Conservation (phyloP, 1,140 invertebrate genomes). For the Cheumatopsyche charites region DNA sequence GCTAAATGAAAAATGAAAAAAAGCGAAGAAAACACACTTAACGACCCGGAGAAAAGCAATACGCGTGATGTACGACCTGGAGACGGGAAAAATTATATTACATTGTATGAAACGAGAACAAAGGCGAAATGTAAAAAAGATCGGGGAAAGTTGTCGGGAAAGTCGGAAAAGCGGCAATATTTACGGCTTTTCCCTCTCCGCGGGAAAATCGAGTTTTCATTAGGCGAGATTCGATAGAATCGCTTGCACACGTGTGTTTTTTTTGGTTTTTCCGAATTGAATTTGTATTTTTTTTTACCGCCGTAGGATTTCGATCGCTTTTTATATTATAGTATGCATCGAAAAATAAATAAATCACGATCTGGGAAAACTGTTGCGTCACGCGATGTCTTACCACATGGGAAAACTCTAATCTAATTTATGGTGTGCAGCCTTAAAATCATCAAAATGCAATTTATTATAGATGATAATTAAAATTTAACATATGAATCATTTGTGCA, state of each 20-base stretch:
- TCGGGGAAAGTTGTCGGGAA: conserved; percentile 15
- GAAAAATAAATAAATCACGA: background rate
- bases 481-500: no score
- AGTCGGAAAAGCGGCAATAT: background rate
- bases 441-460: no score
- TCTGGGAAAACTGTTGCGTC: conserved; percentile 5
- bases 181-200: background rate
- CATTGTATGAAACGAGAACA: background rate
- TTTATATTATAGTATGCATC: no score
- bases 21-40: background rate
- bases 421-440: no score
- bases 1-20: no score
- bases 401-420: no score
- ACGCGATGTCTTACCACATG: background rate
- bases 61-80: background rate
- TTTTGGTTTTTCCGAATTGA: background rate
- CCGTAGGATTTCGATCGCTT: no score
- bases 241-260: conserved; percentile 1
- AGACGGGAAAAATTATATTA: background rate
- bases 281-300: no score
- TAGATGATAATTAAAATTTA: no score
- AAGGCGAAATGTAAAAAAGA: no score
- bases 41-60: conserved; percentile 20
- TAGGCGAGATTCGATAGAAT: background rate
- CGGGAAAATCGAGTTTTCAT: background rate